These are phyloP conservation scores for Ceyx cyanopectus DNA, from an alignment of 2,113 vertebrate genomes.

Conservation along the genomic window DNA sequence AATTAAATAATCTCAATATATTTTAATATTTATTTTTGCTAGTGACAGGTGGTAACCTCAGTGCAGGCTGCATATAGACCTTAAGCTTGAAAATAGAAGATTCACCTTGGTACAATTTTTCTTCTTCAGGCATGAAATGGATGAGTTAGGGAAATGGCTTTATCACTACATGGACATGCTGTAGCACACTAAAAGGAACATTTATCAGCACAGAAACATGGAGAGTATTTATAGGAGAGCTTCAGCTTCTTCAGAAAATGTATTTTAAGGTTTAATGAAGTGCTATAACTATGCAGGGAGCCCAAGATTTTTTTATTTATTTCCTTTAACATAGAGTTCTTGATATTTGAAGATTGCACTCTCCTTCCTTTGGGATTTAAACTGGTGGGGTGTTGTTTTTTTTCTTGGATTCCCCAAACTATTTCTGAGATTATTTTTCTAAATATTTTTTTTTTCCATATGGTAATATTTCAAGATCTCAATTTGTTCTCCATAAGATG, in stretches of 20 bases:
- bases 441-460: neutral
- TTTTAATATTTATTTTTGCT: neutral
- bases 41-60: neutral
- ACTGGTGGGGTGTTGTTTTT: neutral
- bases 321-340: neutral
- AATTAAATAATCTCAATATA: neutral
- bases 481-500: neutral
- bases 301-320: neutral
- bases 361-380: neutral
- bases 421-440: neutral
- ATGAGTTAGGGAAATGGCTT: neutral
- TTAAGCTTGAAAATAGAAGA: neutral
- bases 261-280: slow-evolving; percentile 33
- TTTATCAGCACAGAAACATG: slow-evolving; percentile 4
- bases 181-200: neutral
- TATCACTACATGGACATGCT: neutral
- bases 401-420: neutral
- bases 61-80: neutral
- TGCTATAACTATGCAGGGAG: neutral
- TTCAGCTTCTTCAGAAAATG: neutral
- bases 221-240: neutral
- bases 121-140: neutral
- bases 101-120: neutral
- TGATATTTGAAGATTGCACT: neutral
- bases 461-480: neutral